A percentile compares a stretch with the other conserved stretches of the same genome.
phyloP scores from a whole-genome alignment of 1,140 invertebrate genomes.

The Drosophila littoralis region DNA sequence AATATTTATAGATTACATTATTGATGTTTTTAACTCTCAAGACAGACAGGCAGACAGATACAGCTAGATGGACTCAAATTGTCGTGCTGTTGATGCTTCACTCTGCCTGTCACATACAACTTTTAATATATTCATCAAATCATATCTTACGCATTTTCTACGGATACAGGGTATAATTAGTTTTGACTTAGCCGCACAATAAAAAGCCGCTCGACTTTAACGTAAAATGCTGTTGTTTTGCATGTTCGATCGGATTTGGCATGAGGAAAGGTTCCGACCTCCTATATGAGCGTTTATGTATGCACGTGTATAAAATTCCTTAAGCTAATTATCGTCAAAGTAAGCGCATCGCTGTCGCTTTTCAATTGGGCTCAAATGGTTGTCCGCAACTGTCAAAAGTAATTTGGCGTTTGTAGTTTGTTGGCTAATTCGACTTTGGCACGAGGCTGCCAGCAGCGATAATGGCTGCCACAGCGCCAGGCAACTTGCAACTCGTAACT shows the following conservation, averaged over 20 bases:
- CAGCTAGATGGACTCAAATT: too few species aligned
- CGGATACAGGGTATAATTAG: too few species aligned
- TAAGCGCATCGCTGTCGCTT: slow-evolving; percentile 10
- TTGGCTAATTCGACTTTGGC: slow-evolving; percentile 28
- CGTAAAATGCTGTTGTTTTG: neutral
- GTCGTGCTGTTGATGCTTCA: too few species aligned
- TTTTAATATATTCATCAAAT: too few species aligned
- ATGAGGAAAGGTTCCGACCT: too few species aligned
- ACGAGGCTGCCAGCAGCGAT: slow-evolving; percentile 21
- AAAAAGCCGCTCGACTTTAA: neutral
- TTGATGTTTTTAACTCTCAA: too few species aligned
- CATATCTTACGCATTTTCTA: too few species aligned
- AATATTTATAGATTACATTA: too few species aligned
- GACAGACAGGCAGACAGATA: too few species aligned
- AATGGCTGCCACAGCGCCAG: slow-evolving; percentile 8
- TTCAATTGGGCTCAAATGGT: slow-evolving; percentile 19
- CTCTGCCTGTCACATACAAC: too few species aligned
- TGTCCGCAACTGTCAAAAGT: slow-evolving; percentile 21
- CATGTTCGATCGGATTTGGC: neutral
- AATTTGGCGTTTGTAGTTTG: slow-evolving; percentile 24
- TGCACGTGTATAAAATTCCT: slow-evolving; percentile 1
- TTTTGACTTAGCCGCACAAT: too few species aligned
- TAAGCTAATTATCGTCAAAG: slow-evolving; percentile 15
- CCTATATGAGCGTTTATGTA: neutral
- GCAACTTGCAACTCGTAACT: slow-evolving; percentile 43